phyloP scores from a whole-genome alignment of 2,888 invertebrate species.

The Theretra japonica region DNA sequence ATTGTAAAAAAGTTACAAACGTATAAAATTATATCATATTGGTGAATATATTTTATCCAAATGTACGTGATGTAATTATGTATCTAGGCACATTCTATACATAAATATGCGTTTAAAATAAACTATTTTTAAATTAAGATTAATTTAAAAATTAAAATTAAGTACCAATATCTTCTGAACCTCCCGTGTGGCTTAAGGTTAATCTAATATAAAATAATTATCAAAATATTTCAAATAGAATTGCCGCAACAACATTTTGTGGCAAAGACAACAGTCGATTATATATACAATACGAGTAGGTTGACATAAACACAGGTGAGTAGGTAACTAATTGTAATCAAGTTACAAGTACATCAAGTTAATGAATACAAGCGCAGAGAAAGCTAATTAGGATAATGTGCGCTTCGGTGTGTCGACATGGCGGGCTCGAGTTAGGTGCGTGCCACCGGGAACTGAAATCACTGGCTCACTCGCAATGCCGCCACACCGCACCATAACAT shows the following conservation, averaged over 20 bases:
- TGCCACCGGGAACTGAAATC: constrained; percentile 64
- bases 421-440: constrained; percentile 58
- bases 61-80: too few relatives aligned
- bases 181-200: too few relatives aligned
- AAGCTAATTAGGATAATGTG: constrained; percentile 75
- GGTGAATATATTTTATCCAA: not conserved
- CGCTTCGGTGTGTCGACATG: constrained; percentile 53
- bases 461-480: constrained; percentile 46
- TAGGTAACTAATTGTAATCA: constrained; percentile 45
- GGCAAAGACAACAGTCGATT: not conserved
- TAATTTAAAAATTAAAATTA: too few relatives aligned
- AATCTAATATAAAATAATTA: too few relatives aligned
- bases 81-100: too few relatives aligned
- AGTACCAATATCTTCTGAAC: too few relatives aligned
- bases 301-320: constrained; percentile 30
- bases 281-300: not conserved
- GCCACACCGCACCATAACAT: not conserved
- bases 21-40: not conserved
- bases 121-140: too few relatives aligned
- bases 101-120: too few relatives aligned
- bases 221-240: not conserved
- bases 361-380: constrained; percentile 55
- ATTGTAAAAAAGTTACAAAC: not conserved
- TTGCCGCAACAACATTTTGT: not conserved
- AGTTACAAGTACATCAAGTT: constrained; percentile 50